These are phyloP conservation scores for Palaemon carinicauda DNA, from an alignment of 1,140 invertebrate species.

Conservation along the genomic window DNA sequence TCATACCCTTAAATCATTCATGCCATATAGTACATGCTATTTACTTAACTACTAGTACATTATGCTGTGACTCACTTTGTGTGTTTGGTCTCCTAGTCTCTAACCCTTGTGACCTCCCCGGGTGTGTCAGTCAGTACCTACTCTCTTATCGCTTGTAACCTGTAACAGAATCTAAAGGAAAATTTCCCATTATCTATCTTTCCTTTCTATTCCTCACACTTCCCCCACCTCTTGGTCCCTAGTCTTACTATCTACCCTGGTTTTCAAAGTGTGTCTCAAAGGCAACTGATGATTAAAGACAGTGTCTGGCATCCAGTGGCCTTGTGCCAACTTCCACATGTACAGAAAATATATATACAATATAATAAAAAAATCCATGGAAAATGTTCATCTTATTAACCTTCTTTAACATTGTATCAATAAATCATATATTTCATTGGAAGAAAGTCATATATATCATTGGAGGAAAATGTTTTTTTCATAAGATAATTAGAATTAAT, in stretches of 20 bases:
- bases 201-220: background rate
- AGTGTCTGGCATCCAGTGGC: constrained; percentile 39
- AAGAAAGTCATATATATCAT: too few relatives aligned
- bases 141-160: background rate
- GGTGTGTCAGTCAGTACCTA: constrained; percentile 3
- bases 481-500: too few relatives aligned
- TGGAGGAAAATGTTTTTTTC: too few relatives aligned
- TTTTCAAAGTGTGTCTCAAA: background rate
- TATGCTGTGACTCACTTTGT: constrained; percentile 6
- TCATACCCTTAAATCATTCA: too few relatives aligned
- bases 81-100: constrained; percentile 28
- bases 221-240: background rate
- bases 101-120: constrained; percentile 7
- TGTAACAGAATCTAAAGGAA: constrained; percentile 17
- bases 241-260: background rate
- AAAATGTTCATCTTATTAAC: background rate
- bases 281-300: constrained; percentile 35
- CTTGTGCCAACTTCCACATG: constrained; percentile 56
- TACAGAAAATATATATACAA: constrained; percentile 55
- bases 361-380: constrained; percentile 35
- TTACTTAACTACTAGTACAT: background rate
- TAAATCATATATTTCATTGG: too few relatives aligned
- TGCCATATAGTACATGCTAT: background rate
- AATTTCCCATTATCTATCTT: background rate
- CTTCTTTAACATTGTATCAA: too few relatives aligned